These are phyloP conservation scores for Hydrolagus colliei DNA, from an alignment of 2,797 vertebrate species.

Conservation along the genomic window DNA sequence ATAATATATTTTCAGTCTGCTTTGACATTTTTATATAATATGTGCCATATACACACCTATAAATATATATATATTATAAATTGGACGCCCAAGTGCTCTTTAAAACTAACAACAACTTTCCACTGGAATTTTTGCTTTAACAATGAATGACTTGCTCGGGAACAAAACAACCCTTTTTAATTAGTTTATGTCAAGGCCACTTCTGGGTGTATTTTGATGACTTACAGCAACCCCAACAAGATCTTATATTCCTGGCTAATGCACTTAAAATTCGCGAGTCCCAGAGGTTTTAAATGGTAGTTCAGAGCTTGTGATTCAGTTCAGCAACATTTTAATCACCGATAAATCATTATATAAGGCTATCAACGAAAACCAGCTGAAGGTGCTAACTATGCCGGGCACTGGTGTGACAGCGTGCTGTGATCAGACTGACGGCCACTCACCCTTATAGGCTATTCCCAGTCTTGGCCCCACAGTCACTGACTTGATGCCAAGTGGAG, in stretches of 20 bases:
- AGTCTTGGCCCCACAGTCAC: too few relatives aligned
- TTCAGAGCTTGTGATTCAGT: neutral
- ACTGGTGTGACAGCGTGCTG: neutral
- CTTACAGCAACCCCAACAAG: conserved; percentile 45
- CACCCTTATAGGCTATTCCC: too few relatives aligned
- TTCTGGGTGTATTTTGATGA: conserved; percentile 47
- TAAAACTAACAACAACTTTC: conserved; percentile 7
- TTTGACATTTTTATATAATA: neutral
- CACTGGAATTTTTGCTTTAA: conserved; percentile 10
- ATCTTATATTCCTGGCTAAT: conserved; percentile 27
- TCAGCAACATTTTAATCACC: conserved; percentile 27
- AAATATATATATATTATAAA: too few relatives aligned
- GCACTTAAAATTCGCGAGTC: neutral
- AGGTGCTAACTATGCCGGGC: neutral
- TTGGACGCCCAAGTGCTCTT: too few relatives aligned
- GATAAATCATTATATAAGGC: conserved; percentile 26
- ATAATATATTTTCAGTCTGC: neutral
- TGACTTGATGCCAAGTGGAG: too few relatives aligned
- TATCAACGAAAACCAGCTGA: conserved; percentile 24
- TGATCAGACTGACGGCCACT: neutral
- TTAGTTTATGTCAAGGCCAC: conserved; percentile 50
- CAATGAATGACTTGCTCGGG: conserved; percentile 49
- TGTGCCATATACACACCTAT: too few relatives aligned
- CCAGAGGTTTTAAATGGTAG: conserved; percentile 24
- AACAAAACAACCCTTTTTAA: conserved; percentile 58